A percentile compares a stretch with the other conserved stretches of the same genome.
phyloP scores from a whole-genome alignment of 1,140 invertebrate genomes.

The Tetramorium simillimum region DNA sequence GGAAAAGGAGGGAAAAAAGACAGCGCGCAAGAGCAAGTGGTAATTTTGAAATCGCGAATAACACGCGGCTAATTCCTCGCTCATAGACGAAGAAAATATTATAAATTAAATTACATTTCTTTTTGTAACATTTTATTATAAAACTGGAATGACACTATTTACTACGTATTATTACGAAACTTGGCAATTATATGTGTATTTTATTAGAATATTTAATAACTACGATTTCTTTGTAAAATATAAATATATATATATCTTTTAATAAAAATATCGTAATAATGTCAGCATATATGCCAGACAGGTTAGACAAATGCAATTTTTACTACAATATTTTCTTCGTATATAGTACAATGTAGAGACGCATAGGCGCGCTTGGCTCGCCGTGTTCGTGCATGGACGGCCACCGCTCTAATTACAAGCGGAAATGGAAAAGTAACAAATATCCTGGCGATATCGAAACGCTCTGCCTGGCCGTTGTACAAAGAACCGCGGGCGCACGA shows the following conservation, averaged over 20 bases:
- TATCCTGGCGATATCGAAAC: slow-evolving; percentile 36
- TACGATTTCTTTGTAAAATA: not conserved
- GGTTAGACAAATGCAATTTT: not conserved
- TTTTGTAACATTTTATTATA: not conserved
- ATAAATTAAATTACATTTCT: not conserved
- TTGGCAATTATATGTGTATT: too few relatives aligned
- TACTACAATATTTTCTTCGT: not conserved
- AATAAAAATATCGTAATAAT: not conserved
- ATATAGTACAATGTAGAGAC: not conserved
- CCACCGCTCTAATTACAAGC: slow-evolving; percentile 64
- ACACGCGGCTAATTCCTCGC: slow-evolving; percentile 11
- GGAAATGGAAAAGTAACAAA: slow-evolving; percentile 71
- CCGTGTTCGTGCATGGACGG: not conserved
- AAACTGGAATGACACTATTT: not conserved
- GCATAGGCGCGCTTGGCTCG: not conserved
- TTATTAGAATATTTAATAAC: not conserved
- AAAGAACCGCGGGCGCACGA: not conserved
- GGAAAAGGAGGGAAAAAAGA: not conserved
- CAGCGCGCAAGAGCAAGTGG: slow-evolving; percentile 3
- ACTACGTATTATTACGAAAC: not conserved
- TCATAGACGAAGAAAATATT: not conserved
- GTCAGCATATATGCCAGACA: not conserved
- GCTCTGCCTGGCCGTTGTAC: not conserved
- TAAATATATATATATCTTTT: not conserved
- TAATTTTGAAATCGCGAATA: slow-evolving; percentile 61